Evolutionary conservation across 2,888 invertebrate genomes (phyloP).

Genomic region (Drosophila conformis): DNA sequence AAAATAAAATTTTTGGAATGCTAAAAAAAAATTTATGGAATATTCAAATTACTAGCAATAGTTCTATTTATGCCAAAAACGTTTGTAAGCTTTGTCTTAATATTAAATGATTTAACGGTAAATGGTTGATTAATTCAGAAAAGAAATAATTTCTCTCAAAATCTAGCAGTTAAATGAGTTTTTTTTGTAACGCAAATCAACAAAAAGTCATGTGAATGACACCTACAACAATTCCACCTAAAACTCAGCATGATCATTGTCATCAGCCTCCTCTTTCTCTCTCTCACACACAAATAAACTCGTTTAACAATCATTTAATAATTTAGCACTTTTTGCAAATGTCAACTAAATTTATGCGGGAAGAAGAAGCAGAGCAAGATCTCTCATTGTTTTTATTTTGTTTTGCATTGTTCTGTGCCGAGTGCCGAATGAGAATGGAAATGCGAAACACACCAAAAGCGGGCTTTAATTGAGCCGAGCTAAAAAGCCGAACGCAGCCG

Average conservation of each 20-base stretch:
- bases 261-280: neutral
- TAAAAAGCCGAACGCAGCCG: conserved; percentile 19
- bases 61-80: neutral
- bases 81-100: conserved; percentile 1
- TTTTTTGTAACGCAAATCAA: conserved; percentile 1
- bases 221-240: conserved; percentile 24
- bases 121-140: neutral
- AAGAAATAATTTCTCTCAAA: neutral
- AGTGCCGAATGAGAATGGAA: conserved; percentile 7
- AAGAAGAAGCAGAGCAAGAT: conserved; percentile 16
- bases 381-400: conserved; percentile 48
- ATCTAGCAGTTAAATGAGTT: conserved; percentile 10
- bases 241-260: conserved; percentile 5
- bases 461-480: conserved; percentile 28
- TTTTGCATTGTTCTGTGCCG: conserved; percentile 32
- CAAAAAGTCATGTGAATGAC: conserved; percentile 23
- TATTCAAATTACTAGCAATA: neutral
- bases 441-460: conserved; percentile 16
- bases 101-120: neutral
- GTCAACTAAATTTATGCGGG: conserved; percentile 64
- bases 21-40: conserved; percentile 2
- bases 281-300: conserved; percentile 27
- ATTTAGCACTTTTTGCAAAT: conserved; percentile 73
- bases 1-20: neutral
- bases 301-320: conserved; percentile 74